phyloP scores from a whole-genome alignment of 2,888 invertebrate species.

The Harpalus rufipes region DNA sequence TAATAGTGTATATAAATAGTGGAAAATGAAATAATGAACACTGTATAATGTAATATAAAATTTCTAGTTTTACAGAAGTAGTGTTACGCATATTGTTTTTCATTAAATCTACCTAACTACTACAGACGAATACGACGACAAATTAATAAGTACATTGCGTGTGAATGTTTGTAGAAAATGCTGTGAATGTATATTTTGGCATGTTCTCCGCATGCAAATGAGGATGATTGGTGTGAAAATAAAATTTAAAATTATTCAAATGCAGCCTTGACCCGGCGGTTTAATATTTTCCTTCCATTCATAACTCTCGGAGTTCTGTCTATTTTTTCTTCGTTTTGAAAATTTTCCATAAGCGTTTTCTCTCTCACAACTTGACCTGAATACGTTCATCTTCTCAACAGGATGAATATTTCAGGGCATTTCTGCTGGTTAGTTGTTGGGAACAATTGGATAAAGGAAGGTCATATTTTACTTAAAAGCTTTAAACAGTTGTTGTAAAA shows the following conservation, averaged over 20 bases:
- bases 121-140: too few relatives aligned
- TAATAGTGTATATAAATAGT: too few relatives aligned
- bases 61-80: too few relatives aligned
- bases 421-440: too few relatives aligned
- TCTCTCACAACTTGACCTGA: slow-evolving; percentile 4
- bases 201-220: not conserved
- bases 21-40: too few relatives aligned
- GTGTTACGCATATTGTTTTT: too few relatives aligned
- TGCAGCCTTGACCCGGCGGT: slow-evolving; percentile 17
- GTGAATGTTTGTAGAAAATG: not conserved
- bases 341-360: not conserved
- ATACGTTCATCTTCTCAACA: not conserved
- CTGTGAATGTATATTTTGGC: not conserved
- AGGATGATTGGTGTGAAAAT: slow-evolving; percentile 15
- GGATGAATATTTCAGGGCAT: not conserved
- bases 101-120: too few relatives aligned
- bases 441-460: too few relatives aligned
- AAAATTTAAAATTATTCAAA: slow-evolving; percentile 37
- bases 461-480: too few relatives aligned
- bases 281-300: slow-evolving; percentile 23
- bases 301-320: not conserved
- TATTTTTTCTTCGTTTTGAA: slow-evolving; percentile 13
- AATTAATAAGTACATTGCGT: not conserved
- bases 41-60: too few relatives aligned
- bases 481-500: too few relatives aligned